Percentiles rank a stretch among this genome's conserved stretches.
Evolutionary conservation across 2,113 vertebrate species (phyloP).

Genomic region (human (Homo sapiens)): GRCh38 chr17:10771501-10772000

Average conservation of each 20-base stretch:
- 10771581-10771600: not conserved
- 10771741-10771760: not conserved
- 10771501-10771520: not conserved
- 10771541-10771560: not conserved
- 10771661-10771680: not conserved
- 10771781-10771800: not conserved
- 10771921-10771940: not conserved
- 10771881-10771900: not conserved
- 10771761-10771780: not conserved
- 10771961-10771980: not conserved
- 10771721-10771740: not conserved
- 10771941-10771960: not conserved
- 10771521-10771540: not conserved
- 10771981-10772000: slow-evolving; percentile 1
- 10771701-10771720: not conserved
- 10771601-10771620: not conserved
- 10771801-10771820: not conserved
- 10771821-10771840: not conserved
- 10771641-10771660: not conserved
- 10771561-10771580: not conserved
- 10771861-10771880: not conserved
- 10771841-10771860: not conserved
- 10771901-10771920: not conserved
- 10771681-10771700: not conserved
- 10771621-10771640: not conserved